A percentile compares a stretch with the other conserved stretches of the same genome.
phyloP scores from a whole-genome alignment of 1,140 invertebrate genomes.

The Macrocentrus cingulum region DNA sequence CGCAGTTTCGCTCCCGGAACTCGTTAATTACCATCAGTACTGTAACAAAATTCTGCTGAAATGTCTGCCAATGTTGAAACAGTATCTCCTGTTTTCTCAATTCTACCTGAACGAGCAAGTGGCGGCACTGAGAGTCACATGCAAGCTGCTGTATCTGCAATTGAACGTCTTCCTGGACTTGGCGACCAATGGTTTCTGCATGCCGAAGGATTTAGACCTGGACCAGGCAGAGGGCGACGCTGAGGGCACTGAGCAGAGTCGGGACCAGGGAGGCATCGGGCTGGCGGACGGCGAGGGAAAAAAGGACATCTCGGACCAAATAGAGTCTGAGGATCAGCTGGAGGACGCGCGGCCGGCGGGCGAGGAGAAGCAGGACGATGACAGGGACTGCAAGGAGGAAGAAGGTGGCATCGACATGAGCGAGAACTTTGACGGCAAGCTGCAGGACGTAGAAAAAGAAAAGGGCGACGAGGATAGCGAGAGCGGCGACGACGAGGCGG shows the following conservation, averaged over 20 bases:
- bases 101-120: slow-evolving; percentile 78
- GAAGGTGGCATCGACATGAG: slow-evolving; percentile 94
- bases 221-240: slow-evolving; percentile 67
- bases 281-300: slow-evolving; percentile 91
- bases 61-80: slow-evolving; percentile 73
- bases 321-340: slow-evolving; percentile 92
- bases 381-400: slow-evolving; percentile 85
- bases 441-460: slow-evolving; percentile 77
- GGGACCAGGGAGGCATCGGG: slow-evolving; percentile 70
- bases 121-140: slow-evolving; percentile 72
- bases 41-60: slow-evolving; percentile 38
- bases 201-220: slow-evolving; percentile 76
- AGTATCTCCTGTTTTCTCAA: slow-evolving; percentile 73
- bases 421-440: slow-evolving; percentile 85
- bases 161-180: slow-evolving; percentile 84
- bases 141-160: slow-evolving; percentile 83
- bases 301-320: slow-evolving; percentile 92
- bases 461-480: slow-evolving; percentile 67
- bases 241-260: slow-evolving; percentile 54
- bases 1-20: slow-evolving; percentile 27
- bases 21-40: neutral
- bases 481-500: slow-evolving; percentile 65
- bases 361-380: slow-evolving; percentile 69
- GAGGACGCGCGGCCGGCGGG: slow-evolving; percentile 83
- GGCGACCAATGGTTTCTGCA: slow-evolving; percentile 89